Evolutionary conservation across 2,888 invertebrate genomes (phyloP).

Genomic region (Thecocarcelia acutangulata): DNA sequence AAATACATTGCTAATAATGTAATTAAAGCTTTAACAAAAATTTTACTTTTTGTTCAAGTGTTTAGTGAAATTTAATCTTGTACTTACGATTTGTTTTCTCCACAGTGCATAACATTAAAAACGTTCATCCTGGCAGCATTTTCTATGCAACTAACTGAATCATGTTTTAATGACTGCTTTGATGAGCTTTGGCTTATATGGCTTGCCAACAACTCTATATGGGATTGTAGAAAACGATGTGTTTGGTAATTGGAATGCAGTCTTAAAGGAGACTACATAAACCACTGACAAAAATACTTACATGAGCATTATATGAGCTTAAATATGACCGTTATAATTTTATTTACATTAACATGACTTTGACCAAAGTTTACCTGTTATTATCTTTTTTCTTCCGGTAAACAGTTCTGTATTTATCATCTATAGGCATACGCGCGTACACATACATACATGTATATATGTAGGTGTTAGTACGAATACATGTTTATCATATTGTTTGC

Average conservation of each 20-base stretch:
- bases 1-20: too few species aligned
- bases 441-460: too few species aligned
- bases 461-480: too few species aligned
- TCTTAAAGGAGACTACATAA: conserved; percentile 37
- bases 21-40: too few species aligned
- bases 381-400: conserved; percentile 29
- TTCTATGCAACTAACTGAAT: conserved; percentile 23
- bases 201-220: conserved; percentile 27
- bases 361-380: conserved; percentile 50
- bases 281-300: background rate
- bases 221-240: conserved; percentile 20
- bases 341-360: conserved; percentile 17
- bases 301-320: background rate
- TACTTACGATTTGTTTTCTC: background rate
- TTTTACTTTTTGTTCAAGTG: too few species aligned
- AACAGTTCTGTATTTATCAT: background rate
- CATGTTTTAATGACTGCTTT: conserved; percentile 43
- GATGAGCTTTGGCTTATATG: conserved; percentile 39
- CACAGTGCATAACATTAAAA: conserved; percentile 32
- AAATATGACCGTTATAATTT: conserved; percentile 28
- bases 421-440: too few species aligned
- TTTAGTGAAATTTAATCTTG: too few species aligned
- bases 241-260: conserved; percentile 36
- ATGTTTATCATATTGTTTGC: too few species aligned
- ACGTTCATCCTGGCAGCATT: conserved; percentile 20